Base-by-base conservation (phyloP, 1,140 invertebrate genomes). In the Papilio aristodemus region DNA sequence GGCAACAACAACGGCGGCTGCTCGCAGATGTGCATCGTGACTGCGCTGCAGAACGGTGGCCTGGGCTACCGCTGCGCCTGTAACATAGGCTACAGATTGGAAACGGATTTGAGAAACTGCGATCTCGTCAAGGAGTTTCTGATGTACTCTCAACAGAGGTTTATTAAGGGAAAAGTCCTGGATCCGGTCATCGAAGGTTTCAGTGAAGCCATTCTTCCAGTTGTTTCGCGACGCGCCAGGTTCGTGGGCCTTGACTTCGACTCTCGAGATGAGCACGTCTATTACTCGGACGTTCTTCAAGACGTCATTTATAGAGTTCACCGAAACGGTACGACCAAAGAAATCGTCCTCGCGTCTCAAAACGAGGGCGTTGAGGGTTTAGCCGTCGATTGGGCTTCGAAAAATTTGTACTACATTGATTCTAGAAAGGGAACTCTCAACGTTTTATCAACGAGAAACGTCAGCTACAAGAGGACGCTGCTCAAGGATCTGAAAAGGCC, bases 231-330 rank as follows among this genome's bases (percentile, higher is more conserved):
- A 46, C 93, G 97, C 25, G 98, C 98, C 0, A 93, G 98, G 79
- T 99, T 99, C 86, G 98, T 99, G 4, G 98, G 98, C n/a, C 89
- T 99, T 17, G 99, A 99, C 85, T 99, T 98, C 84, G 98, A 99
- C 89, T 95, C 97, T 0, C 93, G 95, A 69, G 96, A 98, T 75
- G 94, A 98, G 75, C 96, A 97, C 77, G 98, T 99, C 68, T 99
- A 99, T 83, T 99, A 98, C 91, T 99, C 98, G 1, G 98, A 99
- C 84, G 98, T 99, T 0, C 93, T 98, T n/a, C 96, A 98, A 90
- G 97, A 98, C 86, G 97, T 99, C 0, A 99, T 99, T 74, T 99
- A 98, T 84, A 93, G 97, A 57, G 95, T 98, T 0, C 96, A 97
- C 76, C 93, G 95, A 70, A 97, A 98, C 87, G 97, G 97, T 68